phyloP scores from a whole-genome alignment of 2,797 vertebrate species.

The Coccyzus lansbergi region DNA sequence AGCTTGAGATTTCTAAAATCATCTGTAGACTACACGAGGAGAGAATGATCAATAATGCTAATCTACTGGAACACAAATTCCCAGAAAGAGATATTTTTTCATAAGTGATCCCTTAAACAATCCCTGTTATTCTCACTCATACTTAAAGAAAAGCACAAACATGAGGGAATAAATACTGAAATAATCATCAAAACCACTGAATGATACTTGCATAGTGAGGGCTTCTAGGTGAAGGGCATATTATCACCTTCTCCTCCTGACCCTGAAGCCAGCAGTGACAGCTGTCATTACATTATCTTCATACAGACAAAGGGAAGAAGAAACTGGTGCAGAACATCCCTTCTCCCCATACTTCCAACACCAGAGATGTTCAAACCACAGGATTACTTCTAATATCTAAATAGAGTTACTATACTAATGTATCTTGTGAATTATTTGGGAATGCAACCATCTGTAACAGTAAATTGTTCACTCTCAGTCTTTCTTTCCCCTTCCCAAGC shows the following conservation, averaged over 20 bases:
- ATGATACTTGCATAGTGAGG: background rate
- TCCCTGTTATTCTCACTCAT: constrained; percentile 14
- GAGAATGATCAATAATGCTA: constrained; percentile 76
- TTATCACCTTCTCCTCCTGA: background rate
- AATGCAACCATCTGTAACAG: background rate
- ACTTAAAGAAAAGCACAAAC: constrained; percentile 21
- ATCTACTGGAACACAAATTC: constrained; percentile 75
- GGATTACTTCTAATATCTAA: background rate
- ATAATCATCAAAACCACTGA: background rate
- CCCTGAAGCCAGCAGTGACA: background rate
- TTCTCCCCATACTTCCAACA: background rate
- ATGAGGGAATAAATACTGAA: constrained; percentile 20
- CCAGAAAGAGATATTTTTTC: constrained; percentile 72
- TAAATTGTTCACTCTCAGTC: background rate
- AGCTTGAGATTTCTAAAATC: constrained; percentile 73
- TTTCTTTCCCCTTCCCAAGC: background rate
- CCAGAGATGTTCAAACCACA: background rate
- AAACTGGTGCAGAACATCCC: background rate
- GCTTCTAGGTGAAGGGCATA: background rate
- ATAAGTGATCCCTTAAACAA: constrained; percentile 60
- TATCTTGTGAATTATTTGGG: background rate
- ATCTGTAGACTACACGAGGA: constrained; percentile 68
- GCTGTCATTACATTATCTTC: background rate
- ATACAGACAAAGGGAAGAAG: background rate
- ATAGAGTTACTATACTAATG: background rate